Evolutionary conservation across 1,140 invertebrate species (phyloP).

Genomic region (Eriocheir sinensis): DNA sequence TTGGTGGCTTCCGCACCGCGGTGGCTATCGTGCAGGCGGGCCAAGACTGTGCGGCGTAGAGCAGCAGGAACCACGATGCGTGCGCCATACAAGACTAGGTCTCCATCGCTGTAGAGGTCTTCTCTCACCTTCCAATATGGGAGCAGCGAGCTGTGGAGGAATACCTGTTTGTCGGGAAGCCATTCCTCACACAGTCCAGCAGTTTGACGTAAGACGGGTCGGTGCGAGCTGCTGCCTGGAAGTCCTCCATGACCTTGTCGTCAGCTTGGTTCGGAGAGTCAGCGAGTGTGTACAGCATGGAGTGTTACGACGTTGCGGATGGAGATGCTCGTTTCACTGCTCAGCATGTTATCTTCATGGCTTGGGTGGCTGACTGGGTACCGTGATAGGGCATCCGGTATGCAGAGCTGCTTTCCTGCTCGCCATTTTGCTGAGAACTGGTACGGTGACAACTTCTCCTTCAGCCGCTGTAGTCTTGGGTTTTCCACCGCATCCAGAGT

Average conservation of each 20-base stretch:
- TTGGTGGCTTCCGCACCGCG: no score
- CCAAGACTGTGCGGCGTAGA: no score
- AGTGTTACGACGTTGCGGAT: neutral
- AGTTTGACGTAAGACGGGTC: conserved; percentile 20
- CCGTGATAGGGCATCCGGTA: neutral
- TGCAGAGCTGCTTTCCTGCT: conserved; percentile 38
- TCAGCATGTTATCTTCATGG: neutral
- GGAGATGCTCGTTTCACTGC: neutral
- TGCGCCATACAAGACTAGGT: conserved; percentile 45
- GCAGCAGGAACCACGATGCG: no score
- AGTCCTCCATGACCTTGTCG: neutral
- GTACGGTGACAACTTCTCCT: no score
- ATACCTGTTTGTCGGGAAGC: no score
- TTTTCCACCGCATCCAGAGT: conserved; percentile 24
- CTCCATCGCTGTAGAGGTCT: conserved; percentile 39
- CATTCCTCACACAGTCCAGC: neutral
- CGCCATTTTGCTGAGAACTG: conserved; percentile 10
- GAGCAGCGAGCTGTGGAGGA: no score
- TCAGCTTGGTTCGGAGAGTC: neutral
- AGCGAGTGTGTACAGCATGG: neutral
- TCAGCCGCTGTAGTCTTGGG: conserved; percentile 39
- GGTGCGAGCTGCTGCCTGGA: neutral
- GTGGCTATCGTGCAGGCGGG: no score
- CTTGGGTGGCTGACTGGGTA: conserved; percentile 23
- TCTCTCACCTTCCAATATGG: conserved; percentile 26